Evolutionary conservation across 2,888 invertebrate genomes (phyloP), one percentile per base, ranked within the genome.

Genomic region (Brenthis ino): DNA sequence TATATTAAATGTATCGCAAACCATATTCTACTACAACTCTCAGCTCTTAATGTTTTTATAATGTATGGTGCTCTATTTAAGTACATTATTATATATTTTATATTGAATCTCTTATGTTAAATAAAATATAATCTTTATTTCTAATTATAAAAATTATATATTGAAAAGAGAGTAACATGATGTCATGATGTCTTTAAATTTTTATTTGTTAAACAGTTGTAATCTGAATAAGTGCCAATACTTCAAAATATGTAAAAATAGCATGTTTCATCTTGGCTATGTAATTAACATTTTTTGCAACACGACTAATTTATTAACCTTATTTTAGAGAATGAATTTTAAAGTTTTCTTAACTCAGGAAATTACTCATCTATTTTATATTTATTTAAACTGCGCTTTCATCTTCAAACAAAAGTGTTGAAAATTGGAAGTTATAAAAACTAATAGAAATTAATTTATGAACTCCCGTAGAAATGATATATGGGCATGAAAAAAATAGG

Each of bases 161-260:
- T 57, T 57, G 47, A 57, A 58, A 47, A 24, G 1, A 16, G 13
- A 16, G 6, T 11, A 47, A 14, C 24, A 13, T 8, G 24, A 28
- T 14, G 8, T 24, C 14, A 50, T 5, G 14, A 28, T 60, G 48
- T 50, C 28, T 33, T 60, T 60, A 50, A 60, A 50, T 50, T 60
- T 60, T 50, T 48, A 50, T 60, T 60, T 60, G 16, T 50, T 60
- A 60, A 50, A 60, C 28, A 60, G 2, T 43, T 11, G 60, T 50
- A 16, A 50, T 54, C 20, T 53, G 63, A 16, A 63, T 53, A 53
- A 63, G 63, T 63, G 63, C 63, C 63, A 63, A 63, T 54, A 54
- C 37, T 43, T 43, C 11, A 20, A 20, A 54, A 63, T 20, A 53
- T 14, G 24, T 37, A 20, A 43, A 13, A 63, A 53, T 13, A 63